Conservation (phyloP, 2,113 vertebrate genomes). For the Mystacornis crossleyi region DNA sequence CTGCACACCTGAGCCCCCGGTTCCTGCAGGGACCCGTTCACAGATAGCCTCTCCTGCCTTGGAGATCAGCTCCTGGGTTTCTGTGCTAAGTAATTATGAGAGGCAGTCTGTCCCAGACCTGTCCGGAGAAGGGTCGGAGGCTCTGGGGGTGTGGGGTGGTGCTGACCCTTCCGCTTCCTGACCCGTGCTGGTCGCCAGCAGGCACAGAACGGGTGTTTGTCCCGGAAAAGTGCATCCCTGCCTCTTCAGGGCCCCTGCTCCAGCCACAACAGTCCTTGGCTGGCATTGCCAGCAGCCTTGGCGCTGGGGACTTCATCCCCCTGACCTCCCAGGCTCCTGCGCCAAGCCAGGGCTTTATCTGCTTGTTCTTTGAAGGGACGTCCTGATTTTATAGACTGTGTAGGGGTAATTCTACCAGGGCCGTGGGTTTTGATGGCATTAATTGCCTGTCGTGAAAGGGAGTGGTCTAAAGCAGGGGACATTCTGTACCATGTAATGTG, state of each 20-base stretch:
- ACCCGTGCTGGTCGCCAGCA: not conserved
- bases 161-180: not conserved
- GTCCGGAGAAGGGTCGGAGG: fast-evolving
- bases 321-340: not conserved
- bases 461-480: not conserved
- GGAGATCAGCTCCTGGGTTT: not conserved
- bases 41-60: not conserved
- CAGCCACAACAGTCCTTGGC: not conserved
- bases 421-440: not conserved
- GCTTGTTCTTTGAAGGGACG: not conserved
- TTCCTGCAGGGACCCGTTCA: not conserved
- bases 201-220: not conserved
- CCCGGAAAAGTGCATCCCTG: not conserved
- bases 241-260: not conserved
- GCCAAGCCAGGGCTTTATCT: not conserved
- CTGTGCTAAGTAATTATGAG: fast-evolving
- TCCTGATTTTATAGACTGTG: not conserved
- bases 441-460: not conserved
- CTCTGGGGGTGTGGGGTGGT: fast-evolving
- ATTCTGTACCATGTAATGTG: not conserved
- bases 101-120: not conserved
- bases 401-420: fast-evolving
- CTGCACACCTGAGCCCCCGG: not conserved
- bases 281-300: not conserved
- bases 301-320: not conserved